phyloP scores from a whole-genome alignment of 2,113 vertebrate species.

The Rhinogobius similis region DNA sequence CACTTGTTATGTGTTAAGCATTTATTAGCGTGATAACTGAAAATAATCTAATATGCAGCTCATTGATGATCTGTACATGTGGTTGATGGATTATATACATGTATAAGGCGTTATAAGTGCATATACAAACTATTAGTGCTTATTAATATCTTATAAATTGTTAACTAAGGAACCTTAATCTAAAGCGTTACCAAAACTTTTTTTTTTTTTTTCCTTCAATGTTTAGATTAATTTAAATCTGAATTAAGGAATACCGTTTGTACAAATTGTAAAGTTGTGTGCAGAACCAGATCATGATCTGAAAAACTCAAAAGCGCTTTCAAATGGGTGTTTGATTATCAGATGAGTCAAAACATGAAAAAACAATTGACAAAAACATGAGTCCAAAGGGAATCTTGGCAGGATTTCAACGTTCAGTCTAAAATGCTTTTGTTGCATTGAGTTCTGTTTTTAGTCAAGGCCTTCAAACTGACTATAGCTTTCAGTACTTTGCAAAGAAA shows the following conservation, averaged over 20 bases:
- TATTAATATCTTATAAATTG: too few species aligned
- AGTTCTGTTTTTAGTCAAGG: neutral
- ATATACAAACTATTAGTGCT: too few species aligned
- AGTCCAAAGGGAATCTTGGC: neutral
- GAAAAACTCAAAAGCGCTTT: neutral
- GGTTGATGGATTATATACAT: too few species aligned
- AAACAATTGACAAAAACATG: neutral
- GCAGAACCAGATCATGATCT: neutral
- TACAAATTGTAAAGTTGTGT: neutral
- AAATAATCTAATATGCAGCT: too few species aligned
- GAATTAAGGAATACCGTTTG: neutral
- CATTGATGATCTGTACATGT: too few species aligned
- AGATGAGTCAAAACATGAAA: neutral
- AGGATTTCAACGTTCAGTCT: neutral
- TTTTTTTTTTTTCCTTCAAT: too few species aligned
- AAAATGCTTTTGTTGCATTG: neutral
- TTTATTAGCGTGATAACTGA: too few species aligned
- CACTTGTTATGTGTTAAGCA: too few species aligned
- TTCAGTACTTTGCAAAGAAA: constrained; percentile 1
- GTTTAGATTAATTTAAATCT: too few species aligned
- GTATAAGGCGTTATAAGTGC: too few species aligned
- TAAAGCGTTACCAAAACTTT: too few species aligned
- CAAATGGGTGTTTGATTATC: neutral
- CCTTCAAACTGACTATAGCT: neutral
- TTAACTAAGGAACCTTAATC: too few species aligned